Evolutionary conservation across 2,113 vertebrate genomes (phyloP).

Genomic region (Micromys minutus): DNA sequence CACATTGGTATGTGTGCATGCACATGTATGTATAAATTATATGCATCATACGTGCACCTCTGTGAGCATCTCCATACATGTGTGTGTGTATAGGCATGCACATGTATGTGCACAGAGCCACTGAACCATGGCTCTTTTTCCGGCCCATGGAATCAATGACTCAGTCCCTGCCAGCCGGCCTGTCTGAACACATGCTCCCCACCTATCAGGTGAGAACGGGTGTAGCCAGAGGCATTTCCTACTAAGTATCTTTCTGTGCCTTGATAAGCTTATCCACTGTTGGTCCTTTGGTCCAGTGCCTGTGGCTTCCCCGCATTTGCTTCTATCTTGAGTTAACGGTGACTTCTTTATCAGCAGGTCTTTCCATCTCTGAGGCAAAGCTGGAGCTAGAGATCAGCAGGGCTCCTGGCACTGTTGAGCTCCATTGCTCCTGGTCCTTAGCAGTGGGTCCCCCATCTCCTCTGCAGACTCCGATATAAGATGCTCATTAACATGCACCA

Average conservation of each 20-base stretch:
- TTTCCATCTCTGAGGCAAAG: not conserved
- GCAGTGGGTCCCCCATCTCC: not conserved
- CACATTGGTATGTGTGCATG: not conserved
- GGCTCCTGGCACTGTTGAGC: not conserved
- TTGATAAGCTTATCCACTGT: slow-evolving; percentile 64
- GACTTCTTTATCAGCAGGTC: not conserved
- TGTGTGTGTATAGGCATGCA: fast-evolving
- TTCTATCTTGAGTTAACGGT: fast-evolving
- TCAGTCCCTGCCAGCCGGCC: not conserved
- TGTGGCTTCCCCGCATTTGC: not conserved
- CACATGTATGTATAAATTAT: not conserved
- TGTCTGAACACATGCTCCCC: not conserved
- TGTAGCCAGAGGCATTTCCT: not conserved
- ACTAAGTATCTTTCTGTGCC: fast-evolving
- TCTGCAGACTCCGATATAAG: not conserved
- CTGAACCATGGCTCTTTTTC: not conserved
- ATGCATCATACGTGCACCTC: no score
- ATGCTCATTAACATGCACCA: not conserved
- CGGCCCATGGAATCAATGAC: fast-evolving
- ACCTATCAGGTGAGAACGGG: not conserved
- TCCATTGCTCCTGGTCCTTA: not conserved
- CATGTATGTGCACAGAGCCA: fast-evolving
- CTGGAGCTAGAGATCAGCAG: not conserved
- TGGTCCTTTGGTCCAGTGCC: slow-evolving; percentile 74
- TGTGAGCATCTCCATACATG: not conserved